Evolutionary conservation across 2,113 vertebrate genomes (phyloP), one percentile per base, ranked within the genome.

Genomic region (Rhinopomastus cyanomelas): DNA sequence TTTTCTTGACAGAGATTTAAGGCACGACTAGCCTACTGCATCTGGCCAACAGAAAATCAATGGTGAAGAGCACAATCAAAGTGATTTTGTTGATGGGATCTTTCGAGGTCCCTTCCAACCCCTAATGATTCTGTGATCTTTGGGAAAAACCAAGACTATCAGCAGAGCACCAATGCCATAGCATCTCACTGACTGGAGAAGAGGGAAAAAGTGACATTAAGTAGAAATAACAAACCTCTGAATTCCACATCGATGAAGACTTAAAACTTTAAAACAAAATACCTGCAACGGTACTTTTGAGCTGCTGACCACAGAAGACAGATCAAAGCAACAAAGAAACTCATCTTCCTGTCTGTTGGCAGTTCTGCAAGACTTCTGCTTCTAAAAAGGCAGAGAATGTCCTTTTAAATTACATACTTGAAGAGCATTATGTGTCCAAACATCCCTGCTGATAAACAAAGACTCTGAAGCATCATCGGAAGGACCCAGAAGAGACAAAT

Each of bases 31-130:
- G 52, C 85, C 94, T 69, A 75, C 52, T 78, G 32, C 37, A 69
- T 75, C 59, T 80, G 51, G n/a, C 26, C 90, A 48, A 65, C 34
- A 74, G 30, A 82, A 95, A 93, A 79, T 59, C 87, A 92, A 88
- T 36, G 4, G 37, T 26, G 11, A 95, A 32, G 8, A 66, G 29
- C 29, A 94, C 37, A 87, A 68, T 57, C 25, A 1, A 66, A 81
- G 53, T 81, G 56, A 89, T 90, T 92, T 59, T 53, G 32, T 53
- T 59, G 34, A 77, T 53, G 30, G 19, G 26, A 79, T 72, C 39
- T 51, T 62, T 34, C 25, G 39, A 66, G 39, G 39, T n/a, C n/a
- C n/a, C n/a, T n/a, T n/a, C n/a, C n/a, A n/a, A n/a, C n/a, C n/a
- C n/a, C n/a, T n/a, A n/a, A n/a, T n/a, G n/a, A n/a, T n/a, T n/a